Conservation (phyloP, 2,797 vertebrate species). For the Ficedula albicollis region DNA sequence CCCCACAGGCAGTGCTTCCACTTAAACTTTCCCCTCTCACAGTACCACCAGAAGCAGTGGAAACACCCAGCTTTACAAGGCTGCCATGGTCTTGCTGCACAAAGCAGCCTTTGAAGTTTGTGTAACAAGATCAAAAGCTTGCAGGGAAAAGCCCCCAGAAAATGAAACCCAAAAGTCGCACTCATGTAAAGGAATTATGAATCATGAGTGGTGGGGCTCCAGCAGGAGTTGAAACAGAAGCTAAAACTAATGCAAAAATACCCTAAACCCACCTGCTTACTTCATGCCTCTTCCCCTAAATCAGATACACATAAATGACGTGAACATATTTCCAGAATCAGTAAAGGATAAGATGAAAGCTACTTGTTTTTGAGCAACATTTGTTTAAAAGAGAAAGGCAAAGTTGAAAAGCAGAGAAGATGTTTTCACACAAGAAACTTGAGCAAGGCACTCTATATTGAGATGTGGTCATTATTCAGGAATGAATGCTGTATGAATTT, state of each 20-base stretch:
- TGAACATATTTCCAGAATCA: neutral
- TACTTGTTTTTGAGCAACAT: neutral
- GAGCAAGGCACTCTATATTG: neutral
- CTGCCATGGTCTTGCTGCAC: neutral
- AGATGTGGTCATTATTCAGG: neutral
- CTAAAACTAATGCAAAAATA: neutral
- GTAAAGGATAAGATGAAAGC: neutral
- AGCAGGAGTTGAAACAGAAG: neutral
- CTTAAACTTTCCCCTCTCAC: neutral
- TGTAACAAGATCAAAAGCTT: neutral
- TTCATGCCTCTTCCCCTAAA: neutral
- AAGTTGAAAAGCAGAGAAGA: neutral
- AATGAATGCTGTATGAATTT: neutral
- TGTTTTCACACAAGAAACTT: neutral
- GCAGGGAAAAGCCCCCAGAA: neutral
- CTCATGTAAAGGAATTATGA: neutral
- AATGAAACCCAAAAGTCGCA: neutral
- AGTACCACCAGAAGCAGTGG: neutral
- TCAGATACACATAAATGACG: neutral
- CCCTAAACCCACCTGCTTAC: neutral
- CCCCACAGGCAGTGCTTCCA: fast-evolving
- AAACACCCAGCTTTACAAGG: neutral
- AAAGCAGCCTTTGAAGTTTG: neutral
- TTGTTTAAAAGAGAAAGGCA: neutral
- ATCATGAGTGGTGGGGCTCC: fast-evolving